These are phyloP conservation scores for Saccostrea glomerata DNA, from an alignment of 1,140 invertebrate species.

Conservation along the genomic window DNA sequence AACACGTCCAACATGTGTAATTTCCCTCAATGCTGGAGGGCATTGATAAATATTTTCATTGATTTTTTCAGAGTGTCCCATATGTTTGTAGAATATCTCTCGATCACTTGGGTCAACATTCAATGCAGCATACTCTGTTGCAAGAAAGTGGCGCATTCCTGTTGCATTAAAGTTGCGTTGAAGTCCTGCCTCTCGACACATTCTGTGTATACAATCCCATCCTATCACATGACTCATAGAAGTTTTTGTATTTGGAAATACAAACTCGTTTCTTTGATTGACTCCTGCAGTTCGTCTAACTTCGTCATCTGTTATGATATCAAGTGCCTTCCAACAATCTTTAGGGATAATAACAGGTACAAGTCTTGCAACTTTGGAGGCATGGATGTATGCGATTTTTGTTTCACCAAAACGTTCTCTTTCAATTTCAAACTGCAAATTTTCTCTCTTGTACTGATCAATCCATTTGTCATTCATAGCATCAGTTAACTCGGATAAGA, in stretches of 20 bases:
- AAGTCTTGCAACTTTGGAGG: background rate
- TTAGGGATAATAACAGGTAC: background rate
- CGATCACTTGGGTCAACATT: constrained; percentile 52
- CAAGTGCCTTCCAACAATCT: too few relatives aligned
- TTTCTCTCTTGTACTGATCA: background rate
- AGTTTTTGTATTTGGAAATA: constrained; percentile 51
- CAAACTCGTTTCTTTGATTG: constrained; percentile 39
- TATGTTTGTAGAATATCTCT: constrained; percentile 51
- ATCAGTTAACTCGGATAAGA: constrained; percentile 53
- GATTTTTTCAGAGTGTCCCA: constrained; percentile 54
- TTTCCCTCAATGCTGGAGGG: constrained; percentile 50
- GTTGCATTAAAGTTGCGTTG: constrained; percentile 49
- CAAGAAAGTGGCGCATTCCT: constrained; percentile 49
- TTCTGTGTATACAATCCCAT: constrained; percentile 1
- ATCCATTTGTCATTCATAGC: constrained; percentile 56
- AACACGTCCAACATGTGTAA: constrained; percentile 49
- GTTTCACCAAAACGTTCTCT: background rate
- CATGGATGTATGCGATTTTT: constrained; percentile 6
- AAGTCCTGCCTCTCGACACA: constrained; percentile 6
- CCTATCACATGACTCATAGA: constrained; percentile 55
- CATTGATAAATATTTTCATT: constrained; percentile 59
- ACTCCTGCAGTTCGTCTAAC: constrained; percentile 19
- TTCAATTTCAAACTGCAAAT: background rate
- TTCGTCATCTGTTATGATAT: too few relatives aligned
- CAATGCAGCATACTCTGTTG: constrained; percentile 54